Base-by-base conservation (phyloP, 2,113 vertebrate species). In the Chamaetylas fuelleborni region DNA sequence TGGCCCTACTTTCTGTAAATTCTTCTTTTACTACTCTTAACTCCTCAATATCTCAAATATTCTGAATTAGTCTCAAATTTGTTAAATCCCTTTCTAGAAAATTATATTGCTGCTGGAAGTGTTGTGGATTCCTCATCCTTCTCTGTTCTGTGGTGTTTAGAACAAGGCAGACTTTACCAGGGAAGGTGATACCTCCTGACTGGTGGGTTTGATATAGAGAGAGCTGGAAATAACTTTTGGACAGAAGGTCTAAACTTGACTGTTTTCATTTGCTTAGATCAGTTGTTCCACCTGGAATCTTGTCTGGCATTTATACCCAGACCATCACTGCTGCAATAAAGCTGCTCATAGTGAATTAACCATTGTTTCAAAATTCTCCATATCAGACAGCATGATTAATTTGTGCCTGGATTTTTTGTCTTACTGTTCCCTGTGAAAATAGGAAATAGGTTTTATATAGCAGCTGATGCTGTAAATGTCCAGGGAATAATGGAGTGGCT, bases 101-200 rank as follows among this genome's bases (percentile, higher is more conserved):
- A 48, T 12, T 10, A 4, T 17, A 7, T 14, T 0, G 0, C 31
- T 57, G 12, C 8, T n/a, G 8, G 26, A 34, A 58, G 12, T 57
- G 0, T 7, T 66, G 19, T 64, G 66, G 9, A 22, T 24, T 70
- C 36, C 31, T 76, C 28, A 9, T 22, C 11, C 4, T 64, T 4
- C 25, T 45, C 23, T 51, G 12, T 9, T 57, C 53, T 54, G 56
- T 25, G 11, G 1, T 33, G 43, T 48, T 69, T 9, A 57, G 16
- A 72, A 17, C 51, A 51, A 51, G 23, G 47, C 43, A 58, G 45
- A 4, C 5, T 91, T 61, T 34, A 5, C 4, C 29, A 15, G 24
- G 43, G 26, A 66, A 47, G 34, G 40, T 47, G 43, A 1, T 9
- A 26, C 2, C 26, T 24, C n/a, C 43, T 61, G 40, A 6, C 3